phyloP scores from a whole-genome alignment of 1,140 invertebrate genomes.

The Papilio polytes region DNA sequence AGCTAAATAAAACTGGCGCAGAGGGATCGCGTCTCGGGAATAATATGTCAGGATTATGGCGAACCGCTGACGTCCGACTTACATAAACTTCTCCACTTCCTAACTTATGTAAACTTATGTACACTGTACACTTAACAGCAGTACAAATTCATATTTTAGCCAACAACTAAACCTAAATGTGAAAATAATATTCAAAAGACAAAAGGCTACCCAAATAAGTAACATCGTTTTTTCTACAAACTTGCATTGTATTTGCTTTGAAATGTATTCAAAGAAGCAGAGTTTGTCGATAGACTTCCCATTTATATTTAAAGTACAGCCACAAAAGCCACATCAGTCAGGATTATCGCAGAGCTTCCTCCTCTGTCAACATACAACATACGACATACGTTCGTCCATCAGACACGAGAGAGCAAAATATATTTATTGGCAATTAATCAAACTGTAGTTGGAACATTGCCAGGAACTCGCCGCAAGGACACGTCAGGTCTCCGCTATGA shows the following conservation, averaged over 20 bases:
- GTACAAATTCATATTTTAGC: not conserved
- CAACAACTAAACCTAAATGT: too few relatives aligned
- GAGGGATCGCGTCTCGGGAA: conserved; percentile 8
- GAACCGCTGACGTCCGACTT: conserved; percentile 12
- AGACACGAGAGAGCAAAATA: conserved; percentile 22
- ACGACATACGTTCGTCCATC: not conserved
- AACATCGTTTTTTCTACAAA: too few relatives aligned
- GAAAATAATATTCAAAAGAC: too few relatives aligned
- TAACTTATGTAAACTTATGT: not conserved
- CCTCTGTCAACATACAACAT: not conserved
- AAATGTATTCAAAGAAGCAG: not conserved
- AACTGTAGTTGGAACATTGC: conserved; percentile 17
- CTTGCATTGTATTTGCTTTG: not conserved
- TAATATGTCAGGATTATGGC: conserved; percentile 25
- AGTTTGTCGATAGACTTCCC: not conserved
- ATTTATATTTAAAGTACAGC: not conserved
- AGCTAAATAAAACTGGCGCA: conserved; percentile 21
- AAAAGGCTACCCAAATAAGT: too few relatives aligned
- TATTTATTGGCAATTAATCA: conserved; percentile 36
- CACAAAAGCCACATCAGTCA: not conserved
- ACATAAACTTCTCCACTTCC: not conserved
- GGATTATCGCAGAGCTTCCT: not conserved
- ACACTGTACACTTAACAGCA: not conserved
- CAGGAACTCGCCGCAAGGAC: conserved; percentile 27
- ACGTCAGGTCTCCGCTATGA: conserved; percentile 3